Evolutionary conservation across 2,888 invertebrate genomes (phyloP), one percentile per base, ranked within the genome.

Genomic region (Apamea crenata): DNA sequence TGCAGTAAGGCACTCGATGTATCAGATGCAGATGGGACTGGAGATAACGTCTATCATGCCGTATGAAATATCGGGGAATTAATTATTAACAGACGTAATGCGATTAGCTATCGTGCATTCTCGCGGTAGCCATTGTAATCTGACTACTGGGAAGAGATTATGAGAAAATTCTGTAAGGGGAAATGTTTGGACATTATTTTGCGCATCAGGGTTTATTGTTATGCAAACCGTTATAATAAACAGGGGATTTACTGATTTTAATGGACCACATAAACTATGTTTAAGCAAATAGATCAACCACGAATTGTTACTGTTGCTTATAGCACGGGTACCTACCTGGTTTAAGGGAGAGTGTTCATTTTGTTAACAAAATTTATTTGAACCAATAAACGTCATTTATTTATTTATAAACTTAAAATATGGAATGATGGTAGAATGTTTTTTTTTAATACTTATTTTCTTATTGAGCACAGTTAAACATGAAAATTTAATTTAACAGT

Each of bases 61-160:
- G 91, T 93, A 94, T 94, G 94, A 94, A 95, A 95, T 94, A 94
- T 95, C 94, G 91, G 93, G 92, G 94, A 95, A 95, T 95, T 95
- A 95, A 95, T 95, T 95, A 95, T 93, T 93, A 93, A 93, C 91
- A 94, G 92, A 93, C 92, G 92, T 95, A 95, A 95, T 95, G 92
- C 94, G 95, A 95, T 95, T 95, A 95, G 93, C 93, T 94, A 95
- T 94, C 94, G 90, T 89, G 89, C 92, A 90, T 92, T 92, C 94
- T 91, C 87, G 91, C 93, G 90, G 94, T 94, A 94, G 93, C 93
- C 91, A 93, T 94, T 94, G 93, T 94, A 91, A 93, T 93, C 91
- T 91, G 90, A 92, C 92, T 91, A 91, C 91, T 84, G 89, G 90
- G 90, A 81, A 76, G 76, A 89, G 91, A 91, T 92, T 92, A 91